Percentiles rank a stretch among this genome's conserved stretches.
Evolutionary conservation across 1,140 invertebrate genomes (phyloP).

Genomic region (Semibalanus balanoides): DNA sequence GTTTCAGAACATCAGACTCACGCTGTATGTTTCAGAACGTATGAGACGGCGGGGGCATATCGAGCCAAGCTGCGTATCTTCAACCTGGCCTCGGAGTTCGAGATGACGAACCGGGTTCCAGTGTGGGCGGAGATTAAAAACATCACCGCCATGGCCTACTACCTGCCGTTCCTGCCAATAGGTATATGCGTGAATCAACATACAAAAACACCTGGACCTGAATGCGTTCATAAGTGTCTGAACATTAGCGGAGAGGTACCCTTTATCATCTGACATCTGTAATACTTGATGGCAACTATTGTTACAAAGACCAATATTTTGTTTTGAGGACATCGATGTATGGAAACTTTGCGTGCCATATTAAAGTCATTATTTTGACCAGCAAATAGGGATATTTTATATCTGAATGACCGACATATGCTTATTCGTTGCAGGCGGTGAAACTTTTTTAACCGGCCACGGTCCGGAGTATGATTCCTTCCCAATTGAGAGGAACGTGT

Average conservation of each 20-base stretch:
- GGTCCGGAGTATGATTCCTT: not conserved
- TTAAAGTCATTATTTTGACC: too few species aligned
- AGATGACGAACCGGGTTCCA: not conserved
- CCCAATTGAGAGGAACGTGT: constrained; percentile 5
- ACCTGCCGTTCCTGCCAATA: not conserved
- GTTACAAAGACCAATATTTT: too few species aligned
- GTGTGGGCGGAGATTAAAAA: constrained; percentile 7
- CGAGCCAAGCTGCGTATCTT: not conserved
- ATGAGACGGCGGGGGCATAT: not conserved
- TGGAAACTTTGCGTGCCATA: too few species aligned
- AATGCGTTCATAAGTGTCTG: too few species aligned
- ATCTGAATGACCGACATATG: too few species aligned
- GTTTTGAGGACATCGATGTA: too few species aligned
- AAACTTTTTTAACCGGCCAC: not conserved
- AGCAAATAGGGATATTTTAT: too few species aligned
- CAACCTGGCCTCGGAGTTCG: not conserved
- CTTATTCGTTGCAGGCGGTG: not conserved
- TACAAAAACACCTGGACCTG: too few species aligned
- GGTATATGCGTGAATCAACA: not conserved
- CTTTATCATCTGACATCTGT: too few species aligned
- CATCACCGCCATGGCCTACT: not conserved
- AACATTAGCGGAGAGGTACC: too few species aligned
- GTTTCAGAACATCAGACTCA: too few species aligned
- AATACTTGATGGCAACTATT: too few species aligned
- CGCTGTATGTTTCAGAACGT: not conserved